Evolutionary conservation across 2,888 invertebrate species (phyloP).

Genomic region (Scaptomyza flava): DNA sequence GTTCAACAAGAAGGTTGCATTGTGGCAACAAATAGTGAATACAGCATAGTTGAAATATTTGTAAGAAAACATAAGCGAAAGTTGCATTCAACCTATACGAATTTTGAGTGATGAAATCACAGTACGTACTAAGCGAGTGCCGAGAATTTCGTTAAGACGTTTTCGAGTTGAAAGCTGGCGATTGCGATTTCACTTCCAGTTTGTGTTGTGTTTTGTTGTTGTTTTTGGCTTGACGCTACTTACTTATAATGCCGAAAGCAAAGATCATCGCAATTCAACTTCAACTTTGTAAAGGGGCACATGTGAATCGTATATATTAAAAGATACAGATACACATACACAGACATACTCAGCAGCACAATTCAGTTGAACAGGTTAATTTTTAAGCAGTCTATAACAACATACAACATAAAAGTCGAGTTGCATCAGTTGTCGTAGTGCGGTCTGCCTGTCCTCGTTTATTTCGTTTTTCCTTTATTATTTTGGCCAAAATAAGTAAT

Average conservation of each 20-base stretch:
- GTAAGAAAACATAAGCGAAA: conserved; percentile 46
- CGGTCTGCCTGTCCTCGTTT: conserved; percentile 35
- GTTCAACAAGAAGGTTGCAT: conserved; percentile 38
- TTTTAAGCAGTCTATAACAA: conserved; percentile 35
- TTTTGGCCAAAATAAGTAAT: conserved; percentile 55
- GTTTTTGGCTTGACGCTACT: conserved; percentile 24
- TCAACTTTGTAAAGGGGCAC: conserved; percentile 39
- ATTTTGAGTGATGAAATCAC: conserved; percentile 56
- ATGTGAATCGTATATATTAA: conserved; percentile 39
- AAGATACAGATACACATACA: conserved; percentile 30
- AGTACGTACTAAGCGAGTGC: conserved; percentile 27
- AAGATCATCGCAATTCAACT: conserved; percentile 63
- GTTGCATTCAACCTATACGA: conserved; percentile 30
- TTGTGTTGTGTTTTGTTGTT: conserved; percentile 18
- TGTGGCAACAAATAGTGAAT: conserved; percentile 12
- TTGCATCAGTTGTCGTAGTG: conserved; percentile 37
- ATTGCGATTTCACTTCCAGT: conserved; percentile 69
- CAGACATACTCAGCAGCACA: conserved; percentile 21
- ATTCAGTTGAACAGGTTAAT: conserved; percentile 66
- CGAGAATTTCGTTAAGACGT: conserved; percentile 53
- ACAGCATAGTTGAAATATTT: conserved; percentile 28
- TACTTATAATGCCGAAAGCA: conserved; percentile 54
- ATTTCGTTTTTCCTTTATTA: neutral
- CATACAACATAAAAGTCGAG: conserved; percentile 34
- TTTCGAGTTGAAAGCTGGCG: conserved; percentile 38